A percentile compares a stretch with the other conserved stretches of the same genome.
Evolutionary conservation across 2,113 vertebrate species (phyloP).

Genomic region (Sula dactylatra): DNA sequence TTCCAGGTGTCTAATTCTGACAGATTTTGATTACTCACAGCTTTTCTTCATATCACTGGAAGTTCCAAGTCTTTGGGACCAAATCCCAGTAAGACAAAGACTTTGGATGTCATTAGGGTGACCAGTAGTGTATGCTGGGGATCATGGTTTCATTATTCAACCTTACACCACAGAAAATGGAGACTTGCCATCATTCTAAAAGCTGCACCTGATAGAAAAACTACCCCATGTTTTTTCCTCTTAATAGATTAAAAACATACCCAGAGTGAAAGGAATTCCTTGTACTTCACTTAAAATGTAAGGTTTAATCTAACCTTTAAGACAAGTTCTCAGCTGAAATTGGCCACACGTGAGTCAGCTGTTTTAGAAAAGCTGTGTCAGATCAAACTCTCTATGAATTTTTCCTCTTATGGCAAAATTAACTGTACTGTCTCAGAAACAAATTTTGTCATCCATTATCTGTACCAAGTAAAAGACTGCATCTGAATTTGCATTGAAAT

Average conservation of each 20-base stretch:
- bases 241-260: not conserved
- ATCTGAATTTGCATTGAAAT: not conserved
- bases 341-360: not conserved
- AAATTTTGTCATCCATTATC: not conserved
- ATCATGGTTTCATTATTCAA: not conserved
- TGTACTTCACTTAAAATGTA: not conserved
- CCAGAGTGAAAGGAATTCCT: not conserved
- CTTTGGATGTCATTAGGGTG: not conserved
- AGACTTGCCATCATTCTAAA: not conserved
- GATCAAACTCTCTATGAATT: not conserved
- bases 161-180: not conserved
- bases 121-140: not conserved
- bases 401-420: not conserved
- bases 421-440: not conserved
- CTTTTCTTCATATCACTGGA: not conserved
- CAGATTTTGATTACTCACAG: not conserved
- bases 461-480: not conserved
- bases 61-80: not conserved
- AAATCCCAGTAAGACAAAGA: not conserved
- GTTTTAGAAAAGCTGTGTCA: not conserved
- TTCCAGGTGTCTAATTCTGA: not conserved
- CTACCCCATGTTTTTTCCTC: not conserved
- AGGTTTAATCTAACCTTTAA: not conserved
- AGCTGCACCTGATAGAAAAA: not conserved
- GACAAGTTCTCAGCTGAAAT: not conserved